Conservation (phyloP, 2,113 vertebrate genomes). For the Catharus fuscescens region DNA sequence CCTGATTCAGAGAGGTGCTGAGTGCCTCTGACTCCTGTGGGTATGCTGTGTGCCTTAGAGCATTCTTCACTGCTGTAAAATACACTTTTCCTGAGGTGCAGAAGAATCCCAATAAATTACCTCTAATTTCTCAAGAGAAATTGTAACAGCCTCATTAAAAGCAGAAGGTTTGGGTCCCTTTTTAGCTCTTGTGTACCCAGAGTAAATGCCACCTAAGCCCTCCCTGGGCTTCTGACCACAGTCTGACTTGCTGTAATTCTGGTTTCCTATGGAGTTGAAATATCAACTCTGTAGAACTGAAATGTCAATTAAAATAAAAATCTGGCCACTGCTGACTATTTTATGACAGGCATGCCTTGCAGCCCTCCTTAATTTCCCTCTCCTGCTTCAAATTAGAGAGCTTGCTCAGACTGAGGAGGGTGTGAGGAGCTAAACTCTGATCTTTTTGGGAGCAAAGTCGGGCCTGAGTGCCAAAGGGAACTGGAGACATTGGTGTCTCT, state of each 20-base stretch:
- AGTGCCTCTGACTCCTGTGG: neutral
- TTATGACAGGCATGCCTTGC: neutral
- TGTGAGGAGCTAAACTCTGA: neutral
- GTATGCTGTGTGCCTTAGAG: neutral
- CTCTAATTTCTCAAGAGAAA: neutral
- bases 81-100: neutral
- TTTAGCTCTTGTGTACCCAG: neutral
- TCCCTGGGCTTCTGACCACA: neutral
- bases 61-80: neutral
- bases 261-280: neutral
- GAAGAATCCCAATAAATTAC: neutral
- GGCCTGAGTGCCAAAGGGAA: neutral
- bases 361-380: neutral
- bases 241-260: neutral
- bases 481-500: neutral
- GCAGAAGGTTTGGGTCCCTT: neutral
- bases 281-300: neutral
- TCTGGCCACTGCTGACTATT: neutral
- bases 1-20: neutral
- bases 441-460: neutral
- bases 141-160: neutral
- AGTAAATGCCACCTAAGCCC: neutral
- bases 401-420: neutral
- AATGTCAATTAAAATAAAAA: conserved; percentile 8
- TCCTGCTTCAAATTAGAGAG: neutral